Base-by-base conservation (phyloP, 2,797 vertebrate species). In the Microctenopoma stevenorrisi region DNA sequence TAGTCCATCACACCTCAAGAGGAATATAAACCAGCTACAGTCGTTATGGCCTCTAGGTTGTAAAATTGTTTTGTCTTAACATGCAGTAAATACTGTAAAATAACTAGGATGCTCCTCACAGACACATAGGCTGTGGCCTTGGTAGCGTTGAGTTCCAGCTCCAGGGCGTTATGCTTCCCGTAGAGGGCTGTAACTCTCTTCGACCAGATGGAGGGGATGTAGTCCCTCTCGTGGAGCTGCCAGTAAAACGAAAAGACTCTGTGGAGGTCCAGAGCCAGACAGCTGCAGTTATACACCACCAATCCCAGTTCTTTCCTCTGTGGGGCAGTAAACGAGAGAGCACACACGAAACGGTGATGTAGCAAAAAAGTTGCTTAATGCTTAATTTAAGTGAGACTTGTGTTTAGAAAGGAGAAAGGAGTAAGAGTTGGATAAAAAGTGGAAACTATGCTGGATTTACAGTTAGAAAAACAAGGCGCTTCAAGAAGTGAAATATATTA, bases 271-370 rank as follows among this genome's bases (percentile, higher is more conserved):
- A 97, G 90, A 72, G 95, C 96, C 75, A 98, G 92, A 76, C 96
- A 98, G 92, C 96, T 98, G 88, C 96, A 98, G 92, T 98, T 97
- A 87, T 96, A 97, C 49, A 97, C 86, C 5, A 97, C 85, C 92
- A 97, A 68, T 0, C 96, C 96, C 40, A 97, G 93, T 69, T 98
- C 96, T 80, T 97, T 98, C 91, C 96, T 97, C 96, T 98, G 94
- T 88, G 85, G 74, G 68, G 90, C 76, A 83, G 54, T 16, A 77
- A 43, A 54, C 42, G 73, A 28, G 73, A 28, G 47, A 76, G 53
- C 16, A 55, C n/a, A 61, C 8, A 60, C 18, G 46, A 55, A 70
- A 53, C 56, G 58, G 53, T 78, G 72, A 81, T 33, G 64, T 74
- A 73, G 85, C 68, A 84, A 42, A 78, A 76, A 78, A 66, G 62